Evolutionary conservation across 2,113 vertebrate genomes (phyloP).

Genomic region (Arenaria interpres): DNA sequence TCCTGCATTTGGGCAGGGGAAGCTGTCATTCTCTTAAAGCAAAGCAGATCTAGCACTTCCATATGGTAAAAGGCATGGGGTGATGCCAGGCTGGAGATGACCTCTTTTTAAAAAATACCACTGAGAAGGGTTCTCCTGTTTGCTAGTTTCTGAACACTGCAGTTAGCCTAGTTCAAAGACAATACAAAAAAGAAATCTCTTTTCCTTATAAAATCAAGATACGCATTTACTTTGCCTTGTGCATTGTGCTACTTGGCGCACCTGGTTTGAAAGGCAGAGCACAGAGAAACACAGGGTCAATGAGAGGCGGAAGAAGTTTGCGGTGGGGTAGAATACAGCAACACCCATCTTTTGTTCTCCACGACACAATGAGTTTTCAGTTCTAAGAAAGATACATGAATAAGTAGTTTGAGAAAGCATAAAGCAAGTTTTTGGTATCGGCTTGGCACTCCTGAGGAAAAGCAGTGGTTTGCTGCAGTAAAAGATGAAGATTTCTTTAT

Average conservation of each 20-base stretch:
- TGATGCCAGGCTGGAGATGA: background rate
- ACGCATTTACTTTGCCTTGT: background rate
- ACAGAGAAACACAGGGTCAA: background rate
- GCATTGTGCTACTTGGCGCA: fast-evolving
- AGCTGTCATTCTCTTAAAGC: background rate
- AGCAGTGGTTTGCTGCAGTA: background rate
- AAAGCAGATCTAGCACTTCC: background rate
- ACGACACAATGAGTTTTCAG: background rate
- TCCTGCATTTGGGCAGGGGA: background rate
- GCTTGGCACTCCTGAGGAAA: background rate
- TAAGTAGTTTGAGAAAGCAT: background rate
- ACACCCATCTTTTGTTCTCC: background rate
- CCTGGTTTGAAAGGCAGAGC: background rate
- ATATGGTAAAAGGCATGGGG: background rate
- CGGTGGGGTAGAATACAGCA: background rate
- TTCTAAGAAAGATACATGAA: background rate
- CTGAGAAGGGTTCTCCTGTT: background rate
- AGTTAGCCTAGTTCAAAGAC: background rate
- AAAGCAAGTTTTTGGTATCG: background rate
- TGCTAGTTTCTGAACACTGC: background rate
- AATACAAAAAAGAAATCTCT: background rate
- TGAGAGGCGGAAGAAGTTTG: background rate
- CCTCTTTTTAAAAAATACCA: background rate
- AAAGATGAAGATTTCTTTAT: background rate
- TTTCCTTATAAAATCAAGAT: background rate